Percentiles rank a stretch among this genome's conserved stretches.
Conservation (phyloP, 2,113 vertebrate genomes). For the Centropus unirufus region DNA sequence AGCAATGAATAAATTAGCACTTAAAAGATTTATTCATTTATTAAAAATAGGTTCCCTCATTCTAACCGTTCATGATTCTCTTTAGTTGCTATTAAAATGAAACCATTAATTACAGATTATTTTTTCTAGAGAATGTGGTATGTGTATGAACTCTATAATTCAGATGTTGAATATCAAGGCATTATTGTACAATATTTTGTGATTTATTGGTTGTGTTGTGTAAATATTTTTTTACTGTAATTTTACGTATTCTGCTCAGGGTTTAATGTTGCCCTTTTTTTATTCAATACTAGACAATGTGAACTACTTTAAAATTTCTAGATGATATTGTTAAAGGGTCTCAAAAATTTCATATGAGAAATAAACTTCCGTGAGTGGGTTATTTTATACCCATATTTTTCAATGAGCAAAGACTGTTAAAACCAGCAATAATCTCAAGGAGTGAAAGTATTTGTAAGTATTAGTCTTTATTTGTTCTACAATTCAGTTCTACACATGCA, state of each 20-base stretch:
- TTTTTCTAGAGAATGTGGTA: not conserved
- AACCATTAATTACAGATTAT: constrained; percentile 8
- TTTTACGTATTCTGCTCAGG: not conserved
- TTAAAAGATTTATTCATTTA: not conserved
- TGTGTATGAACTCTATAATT: not conserved
- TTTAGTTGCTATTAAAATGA: not conserved
- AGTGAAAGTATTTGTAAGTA: constrained; percentile 64
- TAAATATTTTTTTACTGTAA: not conserved
- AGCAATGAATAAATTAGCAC: not conserved
- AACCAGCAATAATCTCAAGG: constrained; percentile 44
- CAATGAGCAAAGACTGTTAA: constrained; percentile 49
- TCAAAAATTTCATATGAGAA: not conserved
- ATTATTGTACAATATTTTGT: not conserved
- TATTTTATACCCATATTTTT: constrained; percentile 39
- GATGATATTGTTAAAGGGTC: not conserved
- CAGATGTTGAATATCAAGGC: not conserved
- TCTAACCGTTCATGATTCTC: not conserved
- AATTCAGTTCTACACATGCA: constrained; percentile 40
- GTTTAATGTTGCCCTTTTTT: not conserved
- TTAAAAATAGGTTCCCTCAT: not conserved
- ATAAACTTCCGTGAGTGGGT: not conserved
- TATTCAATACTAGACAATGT: not conserved
- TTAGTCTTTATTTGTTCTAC: constrained; percentile 52
- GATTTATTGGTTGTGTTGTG: not conserved
- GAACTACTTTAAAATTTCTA: not conserved